These are phyloP conservation scores for Meloidogyne floridensis DNA, from an alignment of 1,140 invertebrate species.

Conservation along the genomic window DNA sequence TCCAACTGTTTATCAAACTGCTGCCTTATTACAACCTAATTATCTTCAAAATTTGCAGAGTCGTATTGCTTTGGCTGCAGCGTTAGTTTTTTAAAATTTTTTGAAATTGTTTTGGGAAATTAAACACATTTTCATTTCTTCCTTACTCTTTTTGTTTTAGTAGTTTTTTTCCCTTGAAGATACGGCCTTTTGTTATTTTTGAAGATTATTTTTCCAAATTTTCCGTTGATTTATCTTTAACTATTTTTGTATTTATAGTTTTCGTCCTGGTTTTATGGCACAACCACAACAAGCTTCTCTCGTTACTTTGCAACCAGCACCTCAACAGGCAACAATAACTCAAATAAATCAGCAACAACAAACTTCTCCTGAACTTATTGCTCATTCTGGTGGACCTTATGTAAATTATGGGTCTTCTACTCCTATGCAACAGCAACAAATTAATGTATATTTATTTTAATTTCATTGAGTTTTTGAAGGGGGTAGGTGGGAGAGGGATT, in stretches of 20 bases:
- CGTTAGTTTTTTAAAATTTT: background rate
- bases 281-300: constrained; percentile 15
- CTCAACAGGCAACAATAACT: background rate
- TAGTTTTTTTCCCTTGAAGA: no score
- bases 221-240: background rate
- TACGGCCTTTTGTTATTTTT: background rate
- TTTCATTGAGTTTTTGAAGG: background rate
- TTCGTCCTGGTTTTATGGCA: constrained; percentile 21
- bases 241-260: constrained; percentile 24
- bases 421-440: background rate
- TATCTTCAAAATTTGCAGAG: constrained; percentile 23
- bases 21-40: constrained; percentile 15
- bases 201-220: background rate
- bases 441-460: background rate
- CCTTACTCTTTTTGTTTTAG: no score
- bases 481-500: no score
- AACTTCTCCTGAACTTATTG: background rate
- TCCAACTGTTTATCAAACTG: constrained; percentile 12
- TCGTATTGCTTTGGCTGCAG: constrained; percentile 22
- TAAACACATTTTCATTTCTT: no score
- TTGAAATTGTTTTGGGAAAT: background rate
- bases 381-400: background rate
- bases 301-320: constrained; percentile 2
- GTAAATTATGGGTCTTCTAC: background rate
- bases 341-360: background rate